Conservation (phyloP, 2,113 vertebrate genomes). For the Callospermophilus lateralis region DNA sequence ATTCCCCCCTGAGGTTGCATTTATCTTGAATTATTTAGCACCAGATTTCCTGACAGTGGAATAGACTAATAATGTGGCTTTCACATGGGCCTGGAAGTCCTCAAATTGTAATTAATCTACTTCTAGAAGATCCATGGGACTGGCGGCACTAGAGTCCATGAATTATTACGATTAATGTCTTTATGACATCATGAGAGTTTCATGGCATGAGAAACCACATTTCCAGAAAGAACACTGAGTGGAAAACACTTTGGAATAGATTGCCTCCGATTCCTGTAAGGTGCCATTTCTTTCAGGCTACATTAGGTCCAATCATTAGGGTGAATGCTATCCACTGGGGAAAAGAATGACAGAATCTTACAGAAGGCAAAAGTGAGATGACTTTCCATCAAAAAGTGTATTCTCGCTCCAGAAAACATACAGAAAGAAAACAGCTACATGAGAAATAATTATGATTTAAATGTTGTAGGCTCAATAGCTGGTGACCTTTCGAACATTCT, state of each 20-base stretch:
- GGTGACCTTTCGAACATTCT: neutral
- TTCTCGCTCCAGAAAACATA: neutral
- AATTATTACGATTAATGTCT: conserved; percentile 70
- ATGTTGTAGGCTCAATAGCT: neutral
- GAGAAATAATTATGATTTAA: neutral
- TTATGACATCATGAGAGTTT: conserved; percentile 52
- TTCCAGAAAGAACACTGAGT: conserved; percentile 61
- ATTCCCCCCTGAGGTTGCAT: conserved; percentile 12
- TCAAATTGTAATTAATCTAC: conserved; percentile 66
- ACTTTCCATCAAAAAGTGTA: neutral
- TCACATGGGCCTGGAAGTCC: neutral
- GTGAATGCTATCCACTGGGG: neutral
- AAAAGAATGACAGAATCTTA: conserved; percentile 37
- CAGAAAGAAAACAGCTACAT: neutral
- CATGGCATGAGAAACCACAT: conserved; percentile 57
- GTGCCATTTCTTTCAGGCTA: conserved; percentile 55
- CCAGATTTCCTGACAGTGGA: conserved; percentile 54
- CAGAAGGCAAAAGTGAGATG: neutral
- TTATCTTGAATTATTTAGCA: conserved; percentile 79
- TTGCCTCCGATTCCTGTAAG: conserved; percentile 41
- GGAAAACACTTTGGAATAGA: conserved; percentile 16
- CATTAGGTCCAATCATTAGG: conserved; percentile 41
- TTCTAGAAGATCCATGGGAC: conserved; percentile 21
- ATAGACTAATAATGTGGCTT: conserved; percentile 51
- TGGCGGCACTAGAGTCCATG: conserved; percentile 17